Evolutionary conservation across 2,888 invertebrate species (phyloP), one percentile per base, ranked within the genome.

Genomic region (Calliopum simillimum): DNA sequence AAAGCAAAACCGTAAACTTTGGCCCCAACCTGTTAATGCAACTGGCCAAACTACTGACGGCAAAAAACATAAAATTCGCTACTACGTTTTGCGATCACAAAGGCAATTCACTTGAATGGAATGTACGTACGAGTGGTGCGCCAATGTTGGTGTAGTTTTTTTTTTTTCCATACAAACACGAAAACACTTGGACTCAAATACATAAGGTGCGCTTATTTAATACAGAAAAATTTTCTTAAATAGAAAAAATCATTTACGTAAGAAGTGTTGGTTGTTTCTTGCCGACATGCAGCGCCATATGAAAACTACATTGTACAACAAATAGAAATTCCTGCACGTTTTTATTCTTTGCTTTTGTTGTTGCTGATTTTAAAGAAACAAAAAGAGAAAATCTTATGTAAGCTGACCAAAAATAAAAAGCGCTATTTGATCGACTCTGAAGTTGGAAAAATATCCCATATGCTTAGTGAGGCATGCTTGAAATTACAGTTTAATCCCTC

Each of bases 101-200:
- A n/a, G n/a, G n/a, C n/a, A n/a, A n/a, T n/a, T n/a, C n/a, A n/a
- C n/a, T n/a, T n/a, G n/a, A n/a, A n/a, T n/a, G n/a, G n/a, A n/a
- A 66, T 59, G 61, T 69, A 61, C n/a, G n/a, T n/a, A n/a, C n/a
- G 65, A 70, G 70, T 73, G 73, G 68, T 68, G 51, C 70, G 74
- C 71, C 74, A 74, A 69, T 71, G 74, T 64, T 69, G 73, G 33
- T 16, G 2, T 16, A 19, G 44, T 33, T 51, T 23, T n/a, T n/a
- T n/a, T n/a, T n/a, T n/a, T n/a, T n/a, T n/a, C n/a, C n/a, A n/a
- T 16, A 8, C 47, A 47, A 14, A 47, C 47, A 47, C 47, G 16
- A 14, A 47, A 3, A 47, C 47, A 3, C 47, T 46, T 46, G 8
- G 46, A 8, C 46, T 47, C 47, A 47, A 14, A n/a, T 16, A 47